These are phyloP conservation scores for Camelus bactrianus DNA, from an alignment of 2,113 vertebrate species.

Conservation along the genomic window DNA sequence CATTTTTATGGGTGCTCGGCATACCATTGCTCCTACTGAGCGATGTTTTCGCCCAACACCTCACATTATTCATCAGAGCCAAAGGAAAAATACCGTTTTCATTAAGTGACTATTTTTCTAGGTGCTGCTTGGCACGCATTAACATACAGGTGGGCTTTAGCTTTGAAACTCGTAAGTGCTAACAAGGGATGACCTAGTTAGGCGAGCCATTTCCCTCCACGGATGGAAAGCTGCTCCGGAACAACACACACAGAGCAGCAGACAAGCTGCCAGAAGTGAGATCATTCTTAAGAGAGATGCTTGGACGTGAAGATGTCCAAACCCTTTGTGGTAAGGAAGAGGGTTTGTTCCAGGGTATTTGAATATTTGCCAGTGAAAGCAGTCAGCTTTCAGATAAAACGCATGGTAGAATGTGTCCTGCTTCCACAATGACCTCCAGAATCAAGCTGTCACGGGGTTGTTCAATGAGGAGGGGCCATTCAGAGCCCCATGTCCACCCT, in stretches of 20 bases:
- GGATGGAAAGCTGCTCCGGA: background rate
- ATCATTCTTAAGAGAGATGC: too few relatives aligned
- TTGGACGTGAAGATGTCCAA: background rate
- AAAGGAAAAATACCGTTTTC: background rate
- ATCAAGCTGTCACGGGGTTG: too few relatives aligned
- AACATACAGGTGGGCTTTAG: background rate
- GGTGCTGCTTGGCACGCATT: background rate
- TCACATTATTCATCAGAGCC: background rate
- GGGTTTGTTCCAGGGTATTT: background rate
- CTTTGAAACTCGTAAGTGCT: background rate
- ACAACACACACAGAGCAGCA: background rate
- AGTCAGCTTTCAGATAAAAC: background rate
- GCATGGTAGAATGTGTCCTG: accelerated
- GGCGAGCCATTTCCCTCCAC: background rate
- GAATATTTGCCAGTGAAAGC: background rate
- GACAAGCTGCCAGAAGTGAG: background rate
- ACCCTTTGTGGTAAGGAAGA: background rate
- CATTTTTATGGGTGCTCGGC: background rate
- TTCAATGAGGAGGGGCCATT: background rate
- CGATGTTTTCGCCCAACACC: background rate
- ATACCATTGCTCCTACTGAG: background rate
- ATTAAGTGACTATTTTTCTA: background rate
- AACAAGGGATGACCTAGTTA: background rate
- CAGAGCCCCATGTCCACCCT: too few relatives aligned
- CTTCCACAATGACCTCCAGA: background rate